phyloP scores from a whole-genome alignment of 1,140 invertebrate species.

The Ceratina japonica region DNA sequence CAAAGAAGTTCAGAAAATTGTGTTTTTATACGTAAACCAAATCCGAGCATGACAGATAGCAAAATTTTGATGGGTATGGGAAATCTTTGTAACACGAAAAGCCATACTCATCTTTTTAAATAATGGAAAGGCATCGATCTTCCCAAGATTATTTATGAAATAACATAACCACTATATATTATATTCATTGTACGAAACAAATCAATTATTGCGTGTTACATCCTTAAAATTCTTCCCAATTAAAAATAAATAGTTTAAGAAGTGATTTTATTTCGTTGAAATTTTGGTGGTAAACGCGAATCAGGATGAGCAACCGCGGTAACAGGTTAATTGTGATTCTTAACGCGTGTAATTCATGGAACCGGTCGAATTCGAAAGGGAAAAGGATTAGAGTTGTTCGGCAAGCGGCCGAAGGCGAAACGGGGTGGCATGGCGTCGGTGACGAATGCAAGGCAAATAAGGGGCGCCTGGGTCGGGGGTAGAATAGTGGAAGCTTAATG shows the following conservation, averaged over 20 bases:
- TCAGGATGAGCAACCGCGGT: neutral
- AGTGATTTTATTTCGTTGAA: too few species aligned
- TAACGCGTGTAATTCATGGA: constrained; percentile 31
- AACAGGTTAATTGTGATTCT: neutral
- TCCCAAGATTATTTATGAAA: too few species aligned
- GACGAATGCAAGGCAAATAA: constrained; percentile 69
- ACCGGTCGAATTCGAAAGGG: constrained; percentile 17
- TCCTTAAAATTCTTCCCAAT: too few species aligned
- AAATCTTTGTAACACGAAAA: too few species aligned
- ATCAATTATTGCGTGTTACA: too few species aligned
- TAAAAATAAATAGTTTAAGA: neutral
- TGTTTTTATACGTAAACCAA: constrained; percentile 1
- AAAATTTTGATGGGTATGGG: too few species aligned
- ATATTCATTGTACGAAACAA: too few species aligned
- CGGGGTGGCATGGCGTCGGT: constrained; percentile 27
- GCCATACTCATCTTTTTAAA: too few species aligned
- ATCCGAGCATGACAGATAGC: too few species aligned
- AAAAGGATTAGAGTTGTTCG: constrained; percentile 25
- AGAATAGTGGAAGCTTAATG: constrained; percentile 65
- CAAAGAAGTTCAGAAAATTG: constrained; percentile 9
- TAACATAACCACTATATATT: too few species aligned
- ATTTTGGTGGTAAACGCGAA: too few species aligned
- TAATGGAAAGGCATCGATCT: too few species aligned
- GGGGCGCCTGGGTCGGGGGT: constrained; percentile 25
- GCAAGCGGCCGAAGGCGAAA: constrained; percentile 8